Evolutionary conservation across 2,888 invertebrate genomes (phyloP).

Genomic region (Tachystola acroxantha): DNA sequence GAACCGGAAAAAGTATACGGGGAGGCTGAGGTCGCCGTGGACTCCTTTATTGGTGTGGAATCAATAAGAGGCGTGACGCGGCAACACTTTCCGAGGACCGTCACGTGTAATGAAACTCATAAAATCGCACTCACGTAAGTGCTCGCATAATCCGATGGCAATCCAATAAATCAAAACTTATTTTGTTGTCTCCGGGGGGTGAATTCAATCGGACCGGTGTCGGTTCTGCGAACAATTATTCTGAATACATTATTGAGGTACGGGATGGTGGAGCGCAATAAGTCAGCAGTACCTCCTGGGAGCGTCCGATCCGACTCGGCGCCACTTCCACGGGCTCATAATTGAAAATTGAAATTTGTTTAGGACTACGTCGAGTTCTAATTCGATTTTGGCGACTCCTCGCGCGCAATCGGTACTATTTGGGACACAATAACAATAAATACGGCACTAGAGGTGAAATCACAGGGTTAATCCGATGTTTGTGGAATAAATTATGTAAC

Average conservation of each 20-base stretch:
- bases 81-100: conserved; percentile 19
- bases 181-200: conserved; percentile 41
- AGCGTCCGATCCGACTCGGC: conserved; percentile 28
- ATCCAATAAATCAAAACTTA: conserved; percentile 36
- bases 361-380: conserved; percentile 61
- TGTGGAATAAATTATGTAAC: conserved; percentile 1
- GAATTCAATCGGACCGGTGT: conserved; percentile 46
- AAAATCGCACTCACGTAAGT: conserved; percentile 32
- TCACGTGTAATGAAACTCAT: conserved; percentile 36
- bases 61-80: conserved; percentile 64
- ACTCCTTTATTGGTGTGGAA: conserved; percentile 72
- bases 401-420: conserved; percentile 57
- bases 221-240: conserved; percentile 55
- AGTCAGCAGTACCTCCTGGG: conserved; percentile 62
- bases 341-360: conserved; percentile 78
- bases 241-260: conserved; percentile 60
- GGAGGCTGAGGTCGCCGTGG: conserved; percentile 61
- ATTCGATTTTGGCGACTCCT: conserved; percentile 63
- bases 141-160: conserved; percentile 15
- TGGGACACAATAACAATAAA: conserved; percentile 63
- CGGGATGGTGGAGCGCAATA: conserved; percentile 56
- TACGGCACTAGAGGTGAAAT: conserved; percentile 50
- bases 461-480: not conserved
- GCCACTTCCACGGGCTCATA: conserved; percentile 57
- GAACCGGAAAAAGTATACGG: conserved; percentile 70